Conservation (phyloP, 2,113 vertebrate genomes). For the Microtus richardsoni region DNA sequence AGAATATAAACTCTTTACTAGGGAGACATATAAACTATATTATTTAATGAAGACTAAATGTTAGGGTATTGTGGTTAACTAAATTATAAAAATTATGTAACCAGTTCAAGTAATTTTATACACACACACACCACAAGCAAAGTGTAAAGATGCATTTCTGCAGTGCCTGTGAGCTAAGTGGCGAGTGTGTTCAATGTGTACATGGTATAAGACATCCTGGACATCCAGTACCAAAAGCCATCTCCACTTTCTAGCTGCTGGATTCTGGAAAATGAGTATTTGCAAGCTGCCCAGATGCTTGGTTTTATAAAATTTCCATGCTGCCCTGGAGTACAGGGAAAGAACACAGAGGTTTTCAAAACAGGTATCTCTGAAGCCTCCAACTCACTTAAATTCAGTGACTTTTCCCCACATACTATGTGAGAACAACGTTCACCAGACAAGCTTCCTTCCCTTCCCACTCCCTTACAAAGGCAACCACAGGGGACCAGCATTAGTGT, state of each 20-base stretch:
- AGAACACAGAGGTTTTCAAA: neutral
- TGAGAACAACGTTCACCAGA: neutral
- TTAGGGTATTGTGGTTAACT: neutral
- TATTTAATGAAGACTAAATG: neutral
- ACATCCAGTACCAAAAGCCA: neutral
- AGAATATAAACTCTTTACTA: neutral
- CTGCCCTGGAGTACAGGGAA: neutral
- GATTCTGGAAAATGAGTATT: neutral
- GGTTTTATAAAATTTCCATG: neutral
- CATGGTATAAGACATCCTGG: neutral
- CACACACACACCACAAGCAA: neutral
- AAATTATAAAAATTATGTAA: neutral
- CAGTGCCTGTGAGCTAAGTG: neutral
- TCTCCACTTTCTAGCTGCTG: neutral
- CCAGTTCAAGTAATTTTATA: neutral
- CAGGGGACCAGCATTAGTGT: neutral
- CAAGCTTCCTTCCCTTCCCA: neutral
- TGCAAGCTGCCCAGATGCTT: neutral
- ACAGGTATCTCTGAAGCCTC: neutral
- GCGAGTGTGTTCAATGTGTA: neutral
- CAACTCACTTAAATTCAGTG: neutral
- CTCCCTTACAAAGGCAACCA: neutral
- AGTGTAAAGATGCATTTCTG: no score
- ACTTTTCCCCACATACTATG: neutral
- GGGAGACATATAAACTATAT: neutral